These are phyloP conservation scores for Harmothoe impar DNA, from an alignment of 2,888 invertebrate genomes.

Conservation along the genomic window DNA sequence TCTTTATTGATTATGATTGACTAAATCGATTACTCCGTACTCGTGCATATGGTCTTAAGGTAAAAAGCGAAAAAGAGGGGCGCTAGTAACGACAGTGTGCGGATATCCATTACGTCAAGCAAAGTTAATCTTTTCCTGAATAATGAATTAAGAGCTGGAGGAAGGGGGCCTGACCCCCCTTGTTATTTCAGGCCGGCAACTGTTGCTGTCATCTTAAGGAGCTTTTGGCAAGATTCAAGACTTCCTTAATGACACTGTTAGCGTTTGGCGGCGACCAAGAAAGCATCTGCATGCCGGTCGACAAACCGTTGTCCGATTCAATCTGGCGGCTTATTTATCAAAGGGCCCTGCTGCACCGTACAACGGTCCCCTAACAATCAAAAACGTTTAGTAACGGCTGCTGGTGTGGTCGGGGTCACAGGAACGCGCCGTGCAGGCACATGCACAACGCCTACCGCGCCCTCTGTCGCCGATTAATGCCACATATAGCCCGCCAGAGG, in stretches of 20 bases:
- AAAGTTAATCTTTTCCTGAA: not conserved
- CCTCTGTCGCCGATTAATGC: not conserved
- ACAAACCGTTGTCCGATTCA: not conserved
- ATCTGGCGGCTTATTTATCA: conserved; percentile 14
- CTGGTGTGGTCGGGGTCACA: not conserved
- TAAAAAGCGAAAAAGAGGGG: too few relatives aligned
- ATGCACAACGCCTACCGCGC: not conserved
- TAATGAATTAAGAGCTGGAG: conserved; percentile 3
- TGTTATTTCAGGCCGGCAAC: not conserved
- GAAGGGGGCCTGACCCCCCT: not conserved
- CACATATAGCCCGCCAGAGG: too few relatives aligned
- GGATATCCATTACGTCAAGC: not conserved
- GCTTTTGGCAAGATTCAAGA: conserved; percentile 32
- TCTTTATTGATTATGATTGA: too few relatives aligned
- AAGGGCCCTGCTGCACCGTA: not conserved
- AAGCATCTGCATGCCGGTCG: not conserved
- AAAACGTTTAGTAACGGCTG: not conserved
- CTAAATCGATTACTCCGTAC: too few relatives aligned
- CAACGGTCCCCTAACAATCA: not conserved
- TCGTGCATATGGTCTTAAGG: too few relatives aligned
- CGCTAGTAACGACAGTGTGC: too few relatives aligned
- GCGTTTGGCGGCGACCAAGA: not conserved
- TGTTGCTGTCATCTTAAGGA: conserved; percentile 6
- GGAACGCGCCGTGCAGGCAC: not conserved
- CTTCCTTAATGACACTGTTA: conserved; percentile 43